A percentile compares a stretch with the other conserved stretches of the same genome.
These are phyloP conservation scores for Sycobia sp. DNA, from an alignment of 1,140 invertebrate genomes.

Conservation along the genomic window DNA sequence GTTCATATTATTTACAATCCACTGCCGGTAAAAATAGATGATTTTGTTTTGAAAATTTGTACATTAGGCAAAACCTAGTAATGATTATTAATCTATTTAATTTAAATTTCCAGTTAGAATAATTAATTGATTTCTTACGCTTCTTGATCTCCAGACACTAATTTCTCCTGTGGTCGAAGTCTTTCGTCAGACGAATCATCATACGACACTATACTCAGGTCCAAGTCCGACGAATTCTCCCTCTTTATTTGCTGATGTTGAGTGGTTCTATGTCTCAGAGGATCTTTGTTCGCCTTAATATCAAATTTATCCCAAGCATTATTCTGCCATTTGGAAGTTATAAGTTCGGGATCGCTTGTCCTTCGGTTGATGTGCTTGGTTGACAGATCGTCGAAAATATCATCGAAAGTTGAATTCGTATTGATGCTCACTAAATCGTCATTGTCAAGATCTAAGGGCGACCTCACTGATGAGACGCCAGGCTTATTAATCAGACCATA, in stretches of 20 bases:
- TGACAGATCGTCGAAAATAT: not conserved
- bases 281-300: not conserved
- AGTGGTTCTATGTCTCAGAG: no score
- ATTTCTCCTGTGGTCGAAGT: not conserved
- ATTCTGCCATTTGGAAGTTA: not conserved
- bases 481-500: constrained; percentile 68
- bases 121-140: not conserved
- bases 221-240: not conserved
- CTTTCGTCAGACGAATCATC: constrained; percentile 17
- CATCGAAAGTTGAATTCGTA: constrained; percentile 2
- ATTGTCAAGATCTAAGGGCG: not conserved
- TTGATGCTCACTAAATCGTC: not conserved
- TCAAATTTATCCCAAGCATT: not conserved
- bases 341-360: constrained; percentile 22
- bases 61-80: no score
- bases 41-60: no score
- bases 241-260: no score
- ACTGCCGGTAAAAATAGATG: no score
- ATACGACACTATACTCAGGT: not conserved
- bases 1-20: no score
- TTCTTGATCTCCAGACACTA: not conserved
- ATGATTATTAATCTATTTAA: not conserved
- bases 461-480: not conserved
- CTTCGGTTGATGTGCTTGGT: constrained; percentile 2
- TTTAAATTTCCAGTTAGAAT: not conserved